Evolutionary conservation across 2,797 vertebrate species (phyloP).

Genomic region (Hozukius guyotensis): DNA sequence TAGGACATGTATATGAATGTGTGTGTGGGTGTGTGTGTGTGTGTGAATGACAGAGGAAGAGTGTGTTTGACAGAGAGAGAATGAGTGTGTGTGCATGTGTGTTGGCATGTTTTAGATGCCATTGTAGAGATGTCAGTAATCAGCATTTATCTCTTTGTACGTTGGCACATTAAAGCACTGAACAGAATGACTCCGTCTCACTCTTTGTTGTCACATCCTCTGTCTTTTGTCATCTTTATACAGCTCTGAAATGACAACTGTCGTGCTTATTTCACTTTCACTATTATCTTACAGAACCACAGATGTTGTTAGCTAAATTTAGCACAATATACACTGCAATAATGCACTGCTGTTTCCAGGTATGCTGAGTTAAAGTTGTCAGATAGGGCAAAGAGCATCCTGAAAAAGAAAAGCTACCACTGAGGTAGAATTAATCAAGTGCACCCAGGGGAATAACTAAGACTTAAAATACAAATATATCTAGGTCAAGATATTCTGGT

Average conservation of each 20-base stretch:
- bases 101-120: conserved; percentile 75
- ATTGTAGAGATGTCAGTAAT: conserved; percentile 72
- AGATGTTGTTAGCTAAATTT: neutral
- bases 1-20: conserved; percentile 28
- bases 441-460: neutral
- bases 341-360: neutral
- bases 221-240: neutral
- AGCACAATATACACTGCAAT: neutral
- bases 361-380: neutral
- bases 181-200: conserved; percentile 31
- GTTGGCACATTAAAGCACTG: conserved; percentile 76
- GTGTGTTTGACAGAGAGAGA: neutral
- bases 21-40: neutral
- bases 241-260: neutral
- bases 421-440: neutral
- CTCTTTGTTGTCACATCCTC: conserved; percentile 2
- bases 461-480: neutral
- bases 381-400: neutral
- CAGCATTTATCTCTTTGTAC: conserved; percentile 78
- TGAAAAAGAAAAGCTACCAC: neutral
- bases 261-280: neutral
- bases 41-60: conserved; percentile 26
- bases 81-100: conserved; percentile 21
- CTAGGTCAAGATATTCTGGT: neutral
- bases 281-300: neutral